Evolutionary conservation across 2,797 vertebrate species (phyloP), one percentile per base, ranked within the genome.

Genomic region (Gadopsis marmoratus): DNA sequence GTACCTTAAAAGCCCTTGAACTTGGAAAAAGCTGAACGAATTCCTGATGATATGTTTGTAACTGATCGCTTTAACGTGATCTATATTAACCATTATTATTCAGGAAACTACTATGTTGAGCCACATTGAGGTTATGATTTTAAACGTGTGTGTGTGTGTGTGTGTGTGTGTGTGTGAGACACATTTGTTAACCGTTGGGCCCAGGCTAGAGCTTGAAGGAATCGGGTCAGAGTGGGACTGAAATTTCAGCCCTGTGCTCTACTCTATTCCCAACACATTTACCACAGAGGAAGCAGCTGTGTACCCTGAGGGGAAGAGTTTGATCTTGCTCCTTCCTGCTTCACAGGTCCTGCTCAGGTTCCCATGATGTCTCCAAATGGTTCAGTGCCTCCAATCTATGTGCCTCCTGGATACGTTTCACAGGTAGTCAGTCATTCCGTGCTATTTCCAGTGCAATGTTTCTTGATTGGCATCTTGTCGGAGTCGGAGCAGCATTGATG

Each of bases 361-460:
- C 98, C 98, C 95, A 99, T 99, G 98, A 98, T 99, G 97, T 99
- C 98, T 93, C 97, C 97, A 94, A 99, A 99, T 95, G 98, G 98
- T 97, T 98, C 98, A 96, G 97, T 99, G 97, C 98, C 98, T 97
- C 97, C 97, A 94, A 99, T 99, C 94, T 99, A 97, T 95, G 97
- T 99, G 97, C 98, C 98, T 98, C 98, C 97, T 95, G 98, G 98
- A 96, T 99, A 99, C 88, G 96, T 98, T 94, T 98, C 97, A 94
- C 98, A 99, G 96, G 98, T 97, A 95, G 29, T 81, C 7, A 95
- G 29, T 81, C 7, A 5, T 26, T 47, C 69, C 8, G 4, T 17
- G 9, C 41, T 14, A 3, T 79, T 60, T 39, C 41, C 61, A n/a
- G n/a, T 23, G 14, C 23, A 1, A 0, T 29, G 26, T 33, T 14